A percentile compares a stretch with the other conserved stretches of the same genome.
Conservation (phyloP, 2,797 vertebrate genomes). For the Artibeus lituratus region DNA sequence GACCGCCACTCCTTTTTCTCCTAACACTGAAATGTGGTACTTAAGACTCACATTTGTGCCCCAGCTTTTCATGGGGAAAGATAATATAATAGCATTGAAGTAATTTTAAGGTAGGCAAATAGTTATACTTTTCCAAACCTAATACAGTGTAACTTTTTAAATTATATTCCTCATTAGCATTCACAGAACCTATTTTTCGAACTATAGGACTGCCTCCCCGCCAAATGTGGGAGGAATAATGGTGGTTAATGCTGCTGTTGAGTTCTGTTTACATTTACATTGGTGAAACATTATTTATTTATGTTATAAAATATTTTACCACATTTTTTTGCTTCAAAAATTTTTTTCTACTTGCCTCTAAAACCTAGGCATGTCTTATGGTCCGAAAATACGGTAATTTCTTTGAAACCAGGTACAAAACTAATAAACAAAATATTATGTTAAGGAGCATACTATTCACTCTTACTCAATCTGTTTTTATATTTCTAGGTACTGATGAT, state of each 20-base stretch:
- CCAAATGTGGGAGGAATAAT: too few relatives aligned
- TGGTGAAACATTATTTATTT: too few relatives aligned
- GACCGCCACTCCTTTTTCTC: background rate
- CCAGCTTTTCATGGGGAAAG: background rate
- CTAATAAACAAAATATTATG: background rate
- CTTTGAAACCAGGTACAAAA: background rate
- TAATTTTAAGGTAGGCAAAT: background rate
- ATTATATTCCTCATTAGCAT: background rate
- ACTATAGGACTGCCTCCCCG: too few relatives aligned
- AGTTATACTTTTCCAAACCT: background rate
- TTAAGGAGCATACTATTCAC: background rate
- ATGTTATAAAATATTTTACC: too few relatives aligned
- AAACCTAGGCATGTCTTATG: too few relatives aligned
- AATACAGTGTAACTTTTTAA: background rate
- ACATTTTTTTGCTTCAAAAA: too few relatives aligned
- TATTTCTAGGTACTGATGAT: background rate
- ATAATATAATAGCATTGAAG: background rate
- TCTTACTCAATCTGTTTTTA: background rate
- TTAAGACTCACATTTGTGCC: background rate
- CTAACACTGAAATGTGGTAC: background rate
- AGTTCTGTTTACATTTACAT: too few relatives aligned
- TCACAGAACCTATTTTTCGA: background rate
- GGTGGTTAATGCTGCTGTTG: too few relatives aligned
- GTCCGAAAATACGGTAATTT: background rate
- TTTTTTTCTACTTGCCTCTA: too few relatives aligned